Evolutionary conservation across 2,797 vertebrate genomes (phyloP), one percentile per base, ranked within the genome.

Genomic region (Argyrosomus regius): DNA sequence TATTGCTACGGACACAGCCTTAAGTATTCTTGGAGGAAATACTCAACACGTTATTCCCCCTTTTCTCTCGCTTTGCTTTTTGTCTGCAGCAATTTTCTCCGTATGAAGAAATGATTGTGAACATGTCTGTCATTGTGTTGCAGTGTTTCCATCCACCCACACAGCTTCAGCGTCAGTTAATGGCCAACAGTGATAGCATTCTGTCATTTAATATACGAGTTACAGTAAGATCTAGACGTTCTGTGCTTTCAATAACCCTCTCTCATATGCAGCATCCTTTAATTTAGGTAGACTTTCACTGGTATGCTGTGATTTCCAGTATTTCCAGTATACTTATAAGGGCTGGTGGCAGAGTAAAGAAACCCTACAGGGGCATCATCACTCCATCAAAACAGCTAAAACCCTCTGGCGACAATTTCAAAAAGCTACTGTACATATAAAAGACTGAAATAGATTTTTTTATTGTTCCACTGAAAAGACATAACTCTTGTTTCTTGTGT

Each of bases 21-120:
- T 9, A 26, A 71, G 45, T 52, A n/a, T 48, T 43, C 50, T 68
- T 4, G 16, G 53, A 67, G 59, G 57, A 78, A 82, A 72, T 31
- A 49, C 39, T 82, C 39, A 5, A 65, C 31, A n/a, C 39, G 22
- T 77, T 54, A 59, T 80, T 62, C 67, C 48, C 4, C 17, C 48
- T 43, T 59, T 53, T 16, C 12, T 52, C 75, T 69, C 6, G 18
- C 16, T 54, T 58, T 10, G 52, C 28, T 70, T 81, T 77, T 77
- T 73, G 50, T 79, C 83, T 60, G 64, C 62, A 64, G 78, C 66
- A 58, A 57, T 87, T 89, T 85, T 83, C 78, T 81, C 63, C 3
- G 41, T 72, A 17, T 66, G 75, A 67, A 80, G 81, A 85, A 78
- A 72, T 81, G 78, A 83, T 87, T 87, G 78, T 74, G 64, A 80